Conservation (phyloP, 2,113 vertebrate genomes). For the Machaerirhynchus nigripectus region DNA sequence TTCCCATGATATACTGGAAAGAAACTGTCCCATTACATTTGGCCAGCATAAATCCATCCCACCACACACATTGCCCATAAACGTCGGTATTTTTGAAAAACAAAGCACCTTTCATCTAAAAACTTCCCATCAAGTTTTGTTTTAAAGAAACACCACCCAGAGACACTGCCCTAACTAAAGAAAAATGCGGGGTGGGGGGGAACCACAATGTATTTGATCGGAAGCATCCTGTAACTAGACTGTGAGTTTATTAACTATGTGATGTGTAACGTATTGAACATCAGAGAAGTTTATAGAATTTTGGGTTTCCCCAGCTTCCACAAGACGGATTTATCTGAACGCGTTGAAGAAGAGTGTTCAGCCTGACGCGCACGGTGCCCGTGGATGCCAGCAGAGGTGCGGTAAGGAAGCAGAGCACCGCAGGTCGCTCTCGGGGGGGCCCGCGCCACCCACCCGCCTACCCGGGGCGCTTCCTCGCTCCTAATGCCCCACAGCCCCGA, state of each 20-base stretch:
- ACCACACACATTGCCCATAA: background rate
- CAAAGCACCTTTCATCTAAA: background rate
- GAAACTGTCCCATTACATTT: background rate
- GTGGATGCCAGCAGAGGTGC: accelerated
- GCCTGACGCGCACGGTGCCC: accelerated
- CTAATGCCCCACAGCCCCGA: accelerated
- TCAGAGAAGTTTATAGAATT: accelerated
- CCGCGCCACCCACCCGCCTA: background rate
- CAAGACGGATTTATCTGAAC: accelerated
- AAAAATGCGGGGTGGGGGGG: accelerated
- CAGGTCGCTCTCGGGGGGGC: background rate
- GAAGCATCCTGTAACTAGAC: accelerated
- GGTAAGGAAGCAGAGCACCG: accelerated
- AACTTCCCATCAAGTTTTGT: background rate
- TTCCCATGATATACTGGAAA: background rate
- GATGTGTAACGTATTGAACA: accelerated
- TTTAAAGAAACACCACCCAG: background rate
- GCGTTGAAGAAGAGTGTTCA: accelerated
- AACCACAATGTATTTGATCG: accelerated
- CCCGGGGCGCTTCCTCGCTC: background rate
- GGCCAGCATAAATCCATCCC: background rate
- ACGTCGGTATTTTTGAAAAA: accelerated
- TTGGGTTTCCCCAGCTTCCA: background rate
- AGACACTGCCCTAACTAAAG: background rate
- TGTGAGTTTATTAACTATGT: accelerated